Percentiles rank a stretch among this genome's conserved stretches.
These are phyloP conservation scores for Pemphredon lugubris DNA, from an alignment of 2,888 invertebrate genomes.

Conservation along the genomic window DNA sequence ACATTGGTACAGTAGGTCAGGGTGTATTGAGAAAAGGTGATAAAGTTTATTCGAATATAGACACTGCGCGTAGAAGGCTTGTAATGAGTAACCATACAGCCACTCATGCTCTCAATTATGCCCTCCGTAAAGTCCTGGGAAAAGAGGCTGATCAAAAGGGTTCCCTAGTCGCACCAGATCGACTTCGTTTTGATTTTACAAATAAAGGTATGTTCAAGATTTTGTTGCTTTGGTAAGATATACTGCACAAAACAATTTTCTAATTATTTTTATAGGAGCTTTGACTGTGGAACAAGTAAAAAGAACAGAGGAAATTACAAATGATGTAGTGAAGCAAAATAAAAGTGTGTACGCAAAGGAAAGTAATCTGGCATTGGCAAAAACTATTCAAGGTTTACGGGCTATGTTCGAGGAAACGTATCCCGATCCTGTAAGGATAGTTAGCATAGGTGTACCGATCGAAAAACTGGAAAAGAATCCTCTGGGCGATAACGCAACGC, in stretches of 20 bases:
- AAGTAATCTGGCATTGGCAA: slow-evolving; percentile 91
- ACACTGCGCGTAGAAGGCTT: slow-evolving; percentile 90
- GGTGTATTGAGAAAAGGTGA: slow-evolving; percentile 93
- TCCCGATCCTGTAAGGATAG: slow-evolving; percentile 96
- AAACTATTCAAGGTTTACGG: slow-evolving; percentile 94
- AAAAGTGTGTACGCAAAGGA: slow-evolving; percentile 94
- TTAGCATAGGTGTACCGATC: slow-evolving; percentile 96
- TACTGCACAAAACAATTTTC: background rate
- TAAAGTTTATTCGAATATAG: slow-evolving; percentile 90
- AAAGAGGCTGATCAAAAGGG: slow-evolving; percentile 97
- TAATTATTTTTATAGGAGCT: slow-evolving; percentile 83
- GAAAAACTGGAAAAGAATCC: slow-evolving; percentile 95
- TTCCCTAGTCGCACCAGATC: slow-evolving; percentile 98
- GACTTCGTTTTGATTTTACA: slow-evolving; percentile 98
- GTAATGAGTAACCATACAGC: slow-evolving; percentile 99
- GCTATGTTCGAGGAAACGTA: slow-evolving; percentile 99
- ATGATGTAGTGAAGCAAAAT: slow-evolving; percentile 89
- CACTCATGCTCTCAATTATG: slow-evolving; percentile 98
- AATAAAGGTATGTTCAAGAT: slow-evolving; percentile 87
- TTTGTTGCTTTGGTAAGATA: too few relatives aligned
- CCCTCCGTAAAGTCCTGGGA: slow-evolving; percentile 93
- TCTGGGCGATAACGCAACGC: slow-evolving; percentile 87
- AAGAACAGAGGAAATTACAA: slow-evolving; percentile 90
- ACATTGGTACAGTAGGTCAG: slow-evolving; percentile 92
- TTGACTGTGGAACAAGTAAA: slow-evolving; percentile 94